A percentile compares a stretch with the other conserved stretches of the same genome.
Conservation (phyloP, 2,797 vertebrate genomes). For the Girardinus metallicus region DNA sequence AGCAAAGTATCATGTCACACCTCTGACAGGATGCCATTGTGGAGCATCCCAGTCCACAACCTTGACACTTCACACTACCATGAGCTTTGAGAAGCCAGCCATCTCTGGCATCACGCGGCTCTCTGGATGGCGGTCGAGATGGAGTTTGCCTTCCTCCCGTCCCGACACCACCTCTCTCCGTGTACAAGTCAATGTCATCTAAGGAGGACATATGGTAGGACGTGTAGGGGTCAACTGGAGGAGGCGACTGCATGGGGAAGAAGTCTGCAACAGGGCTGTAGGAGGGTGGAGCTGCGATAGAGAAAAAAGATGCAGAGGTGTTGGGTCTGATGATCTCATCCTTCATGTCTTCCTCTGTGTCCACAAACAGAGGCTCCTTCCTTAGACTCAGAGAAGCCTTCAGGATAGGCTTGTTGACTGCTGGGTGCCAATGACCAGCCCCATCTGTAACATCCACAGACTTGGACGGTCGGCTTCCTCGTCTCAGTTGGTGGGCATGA, state of each 20-base stretch:
- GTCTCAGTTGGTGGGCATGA: slow-evolving; percentile 89
- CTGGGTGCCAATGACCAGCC: slow-evolving; percentile 92
- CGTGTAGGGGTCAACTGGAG: slow-evolving; percentile 80
- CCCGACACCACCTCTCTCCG: slow-evolving; percentile 80
- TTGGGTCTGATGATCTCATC: slow-evolving; percentile 93
- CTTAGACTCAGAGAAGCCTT: slow-evolving; percentile 91
- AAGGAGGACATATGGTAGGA: slow-evolving; percentile 86
- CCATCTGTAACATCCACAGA: slow-evolving; percentile 94
- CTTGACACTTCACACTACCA: slow-evolving; percentile 86
- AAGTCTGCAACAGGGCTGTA: slow-evolving; percentile 89
- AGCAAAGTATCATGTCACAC: slow-evolving; percentile 88
- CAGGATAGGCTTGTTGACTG: slow-evolving; percentile 87
- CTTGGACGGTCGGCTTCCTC: slow-evolving; percentile 92
- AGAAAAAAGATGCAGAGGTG: slow-evolving; percentile 86
- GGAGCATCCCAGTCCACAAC: slow-evolving; percentile 86
- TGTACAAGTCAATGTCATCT: slow-evolving; percentile 95
- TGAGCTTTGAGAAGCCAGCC: slow-evolving; percentile 81
- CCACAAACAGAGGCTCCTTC: slow-evolving; percentile 89
- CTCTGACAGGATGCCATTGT: slow-evolving; percentile 87
- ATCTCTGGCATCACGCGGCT: slow-evolving; percentile 78
- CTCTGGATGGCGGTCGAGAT: slow-evolving; percentile 80
- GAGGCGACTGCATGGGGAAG: slow-evolving; percentile 85
- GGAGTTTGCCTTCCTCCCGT: slow-evolving; percentile 78
- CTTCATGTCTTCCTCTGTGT: slow-evolving; percentile 89
- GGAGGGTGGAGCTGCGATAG: slow-evolving; percentile 85